Percentiles rank a stretch among this genome's conserved stretches.
Conservation (phyloP, 2,888 invertebrate genomes). For the Iselma pallidipennis region DNA sequence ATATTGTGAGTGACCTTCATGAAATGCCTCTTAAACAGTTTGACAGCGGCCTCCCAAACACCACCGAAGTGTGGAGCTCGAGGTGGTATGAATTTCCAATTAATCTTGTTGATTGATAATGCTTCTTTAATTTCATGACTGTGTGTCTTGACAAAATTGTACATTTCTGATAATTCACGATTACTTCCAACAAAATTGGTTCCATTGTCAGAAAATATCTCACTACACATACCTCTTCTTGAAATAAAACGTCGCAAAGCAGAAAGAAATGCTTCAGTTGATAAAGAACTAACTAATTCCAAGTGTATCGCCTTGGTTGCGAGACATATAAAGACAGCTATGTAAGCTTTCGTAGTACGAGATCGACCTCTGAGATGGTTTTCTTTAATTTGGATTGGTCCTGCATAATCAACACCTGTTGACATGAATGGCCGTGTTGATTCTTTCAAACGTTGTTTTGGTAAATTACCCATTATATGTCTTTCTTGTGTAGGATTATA, state of each 20-base stretch:
- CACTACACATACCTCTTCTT: conserved; percentile 19
- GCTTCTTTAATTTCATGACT: too few species aligned
- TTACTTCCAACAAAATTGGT: conserved; percentile 24
- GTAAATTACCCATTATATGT: conserved; percentile 15
- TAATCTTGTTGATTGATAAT: too few species aligned
- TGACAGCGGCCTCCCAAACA: too few species aligned
- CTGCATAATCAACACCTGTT: conserved; percentile 30
- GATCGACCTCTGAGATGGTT: conserved; percentile 17
- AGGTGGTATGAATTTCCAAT: too few species aligned
- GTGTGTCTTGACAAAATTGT: too few species aligned
- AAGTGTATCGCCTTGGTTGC: conserved; percentile 28
- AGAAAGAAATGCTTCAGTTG: conserved; percentile 24
- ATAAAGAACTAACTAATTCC: conserved; percentile 26
- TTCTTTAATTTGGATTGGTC: conserved; percentile 22
- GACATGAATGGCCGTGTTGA: conserved; percentile 16
- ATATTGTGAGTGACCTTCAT: too few species aligned
- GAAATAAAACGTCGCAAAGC: too few species aligned
- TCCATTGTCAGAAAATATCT: conserved; percentile 28
- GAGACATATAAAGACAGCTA: conserved; percentile 28
- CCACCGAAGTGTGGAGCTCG: too few species aligned
- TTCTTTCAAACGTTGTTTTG: neutral
- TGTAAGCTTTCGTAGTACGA: conserved; percentile 22
- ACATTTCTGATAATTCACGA: too few species aligned
- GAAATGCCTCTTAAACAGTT: too few species aligned
- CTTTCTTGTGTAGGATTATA: neutral